Percentiles rank a stretch among this genome's conserved stretches.
phyloP scores from a whole-genome alignment of 2,113 vertebrate species.

The Psilopogon haemacephalus region DNA sequence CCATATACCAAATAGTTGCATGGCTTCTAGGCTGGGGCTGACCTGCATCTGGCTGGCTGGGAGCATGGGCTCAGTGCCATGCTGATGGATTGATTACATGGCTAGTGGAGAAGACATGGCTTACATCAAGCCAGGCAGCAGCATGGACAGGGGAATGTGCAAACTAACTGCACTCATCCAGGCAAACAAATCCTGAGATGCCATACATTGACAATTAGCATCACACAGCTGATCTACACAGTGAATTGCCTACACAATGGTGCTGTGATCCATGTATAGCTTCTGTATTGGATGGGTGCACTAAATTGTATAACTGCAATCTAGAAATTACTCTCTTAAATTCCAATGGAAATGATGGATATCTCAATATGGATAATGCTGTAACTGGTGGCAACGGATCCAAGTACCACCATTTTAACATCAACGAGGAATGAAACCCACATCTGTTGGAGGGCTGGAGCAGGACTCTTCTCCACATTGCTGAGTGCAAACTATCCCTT shows the following conservation, averaged over 20 bases:
- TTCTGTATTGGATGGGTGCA: neutral
- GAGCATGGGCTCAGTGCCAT: neutral
- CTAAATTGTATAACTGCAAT: neutral
- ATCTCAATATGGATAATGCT: neutral
- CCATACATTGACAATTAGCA: neutral
- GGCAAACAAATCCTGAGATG: neutral
- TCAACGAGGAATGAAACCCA: neutral
- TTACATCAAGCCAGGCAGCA: neutral
- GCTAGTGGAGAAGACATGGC: neutral
- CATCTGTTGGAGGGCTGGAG: neutral
- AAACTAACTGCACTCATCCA: neutral
- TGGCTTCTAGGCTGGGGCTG: neutral
- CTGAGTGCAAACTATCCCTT: neutral
- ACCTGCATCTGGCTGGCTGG: neutral
- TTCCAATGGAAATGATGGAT: accelerated
- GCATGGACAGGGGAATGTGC: accelerated
- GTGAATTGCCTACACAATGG: neutral
- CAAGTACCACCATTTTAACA: neutral
- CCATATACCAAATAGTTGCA: neutral
- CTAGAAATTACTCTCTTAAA: neutral
- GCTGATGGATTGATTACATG: neutral
- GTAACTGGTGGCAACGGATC: neutral
- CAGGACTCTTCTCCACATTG: neutral
- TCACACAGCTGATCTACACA: neutral
- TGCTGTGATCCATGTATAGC: neutral